Evolutionary conservation across 2,888 invertebrate species (phyloP), one percentile per base, ranked within the genome.

Genomic region (Caenorhabditis drosophilae): DNA sequence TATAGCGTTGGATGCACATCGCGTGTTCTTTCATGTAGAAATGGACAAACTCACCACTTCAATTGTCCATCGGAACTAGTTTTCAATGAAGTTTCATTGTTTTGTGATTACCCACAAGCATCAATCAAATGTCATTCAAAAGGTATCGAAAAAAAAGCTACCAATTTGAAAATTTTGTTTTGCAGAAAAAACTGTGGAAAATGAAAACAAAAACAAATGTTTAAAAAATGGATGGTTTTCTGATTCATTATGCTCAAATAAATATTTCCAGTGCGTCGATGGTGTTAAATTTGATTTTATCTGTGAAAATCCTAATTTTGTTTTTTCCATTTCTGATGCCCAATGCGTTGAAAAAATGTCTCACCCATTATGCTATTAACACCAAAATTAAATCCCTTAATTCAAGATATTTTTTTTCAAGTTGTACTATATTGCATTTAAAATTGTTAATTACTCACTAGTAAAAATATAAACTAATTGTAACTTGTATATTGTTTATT

Each of bases 71-170:
- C 46, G 1, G 40, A 16, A 16, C 44, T 64, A 2, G 64, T 64
- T 12, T 58, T 55, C 59, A 59, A 64, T 27, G 55, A 58, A 20
- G 26, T 47, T 12, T 38, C 55, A 1, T 25, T 47, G 22, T 45
- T 53, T 26, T 64, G 64, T 22, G 64, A 64, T 22, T 64, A 35
- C 34, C 64, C 64, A 16, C 46, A 58, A 27, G 51, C 58, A 0
- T 50, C 59, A 18, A 26, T 44, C n/a, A 49, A 59, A 23, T 64
- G 64, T 38, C 20, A 35, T 23, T 18, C 50, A 0, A 44, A 60
- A 49, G 49, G 48, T 49, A 46, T 61, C n/a, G n/a, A n/a, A n/a
- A n/a, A n/a, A n/a, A n/a, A n/a, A n/a, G n/a, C n/a, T n/a, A n/a
- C n/a, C n/a, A n/a, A n/a, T n/a, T n/a, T n/a, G n/a, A n/a, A n/a